phyloP scores from a whole-genome alignment of 2,888 invertebrate species.

The Papilio elwesi region DNA sequence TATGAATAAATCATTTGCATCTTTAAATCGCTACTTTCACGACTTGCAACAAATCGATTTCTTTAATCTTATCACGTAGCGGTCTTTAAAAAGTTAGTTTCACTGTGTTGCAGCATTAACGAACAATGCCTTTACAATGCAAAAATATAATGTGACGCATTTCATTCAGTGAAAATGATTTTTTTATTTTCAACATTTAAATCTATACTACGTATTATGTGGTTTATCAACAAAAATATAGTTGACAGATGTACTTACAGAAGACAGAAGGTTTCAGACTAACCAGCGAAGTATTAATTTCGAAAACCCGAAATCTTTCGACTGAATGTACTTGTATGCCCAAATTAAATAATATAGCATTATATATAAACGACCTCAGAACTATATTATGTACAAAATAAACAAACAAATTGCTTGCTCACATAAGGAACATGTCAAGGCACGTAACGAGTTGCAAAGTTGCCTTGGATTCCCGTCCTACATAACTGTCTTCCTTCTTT shows the following conservation, averaged over 20 bases:
- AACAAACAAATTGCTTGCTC: constrained; percentile 8
- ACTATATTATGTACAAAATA: background rate
- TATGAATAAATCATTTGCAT: background rate
- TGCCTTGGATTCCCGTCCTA: constrained; percentile 10
- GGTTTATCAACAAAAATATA: too few relatives aligned
- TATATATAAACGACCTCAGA: too few relatives aligned
- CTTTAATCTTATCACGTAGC: constrained; percentile 24
- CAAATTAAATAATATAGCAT: too few relatives aligned
- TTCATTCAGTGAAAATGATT: background rate
- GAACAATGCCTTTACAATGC: constrained; percentile 19
- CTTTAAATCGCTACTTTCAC: background rate
- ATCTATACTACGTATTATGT: background rate
- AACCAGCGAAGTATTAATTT: too few relatives aligned
- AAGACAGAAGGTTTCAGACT: too few relatives aligned
- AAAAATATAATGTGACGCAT: background rate
- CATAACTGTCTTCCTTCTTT: constrained; percentile 28
- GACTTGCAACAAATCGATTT: background rate
- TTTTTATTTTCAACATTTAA: background rate
- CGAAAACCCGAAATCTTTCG: too few relatives aligned
- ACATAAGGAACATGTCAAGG: constrained; percentile 11
- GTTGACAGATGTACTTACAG: too few relatives aligned
- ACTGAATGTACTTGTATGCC: too few relatives aligned
- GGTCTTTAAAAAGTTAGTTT: constrained; percentile 19
- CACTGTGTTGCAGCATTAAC: constrained; percentile 16
- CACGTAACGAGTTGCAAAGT: constrained; percentile 32